These are phyloP conservation scores for Laupala kohalensis DNA, from an alignment of 1,140 invertebrate genomes.

Conservation along the genomic window DNA sequence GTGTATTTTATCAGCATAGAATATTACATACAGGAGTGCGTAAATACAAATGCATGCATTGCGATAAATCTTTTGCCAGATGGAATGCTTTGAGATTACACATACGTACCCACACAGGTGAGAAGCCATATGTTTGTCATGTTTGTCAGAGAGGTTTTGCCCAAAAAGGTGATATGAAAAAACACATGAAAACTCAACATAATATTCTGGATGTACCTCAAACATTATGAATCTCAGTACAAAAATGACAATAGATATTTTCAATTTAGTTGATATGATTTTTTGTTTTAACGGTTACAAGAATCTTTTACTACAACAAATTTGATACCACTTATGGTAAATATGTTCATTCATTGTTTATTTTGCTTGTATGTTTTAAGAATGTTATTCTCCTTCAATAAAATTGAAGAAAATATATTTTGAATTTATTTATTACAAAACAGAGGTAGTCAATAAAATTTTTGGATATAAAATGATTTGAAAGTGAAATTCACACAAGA, in stretches of 20 bases:
- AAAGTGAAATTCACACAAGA: no score
- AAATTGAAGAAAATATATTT: no score
- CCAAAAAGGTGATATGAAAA: constrained; percentile 28
- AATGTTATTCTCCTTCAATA: no score
- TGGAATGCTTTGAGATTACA: constrained; percentile 4
- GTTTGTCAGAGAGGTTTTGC: constrained; percentile 29
- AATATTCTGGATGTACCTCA: neutral
- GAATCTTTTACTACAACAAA: neutral
- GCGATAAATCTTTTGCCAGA: neutral
- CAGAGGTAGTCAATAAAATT: no score
- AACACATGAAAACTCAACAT: constrained; percentile 35
- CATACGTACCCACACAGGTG: constrained; percentile 13
- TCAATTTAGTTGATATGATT: neutral
- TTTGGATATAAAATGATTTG: no score
- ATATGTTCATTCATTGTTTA: neutral
- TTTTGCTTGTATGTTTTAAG: no score
- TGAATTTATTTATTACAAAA: no score
- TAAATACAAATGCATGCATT: constrained; percentile 2
- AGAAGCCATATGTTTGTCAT: constrained; percentile 36
- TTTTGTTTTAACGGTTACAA: no score
- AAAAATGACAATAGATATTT: neutral
- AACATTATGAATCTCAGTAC: no score
- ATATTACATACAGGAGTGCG: constrained; percentile 1
- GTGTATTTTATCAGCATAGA: constrained; percentile 46
- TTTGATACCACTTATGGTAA: neutral